These are phyloP conservation scores for Dynastes grantii DNA, from an alignment of 2,888 invertebrate genomes.

Conservation along the genomic window DNA sequence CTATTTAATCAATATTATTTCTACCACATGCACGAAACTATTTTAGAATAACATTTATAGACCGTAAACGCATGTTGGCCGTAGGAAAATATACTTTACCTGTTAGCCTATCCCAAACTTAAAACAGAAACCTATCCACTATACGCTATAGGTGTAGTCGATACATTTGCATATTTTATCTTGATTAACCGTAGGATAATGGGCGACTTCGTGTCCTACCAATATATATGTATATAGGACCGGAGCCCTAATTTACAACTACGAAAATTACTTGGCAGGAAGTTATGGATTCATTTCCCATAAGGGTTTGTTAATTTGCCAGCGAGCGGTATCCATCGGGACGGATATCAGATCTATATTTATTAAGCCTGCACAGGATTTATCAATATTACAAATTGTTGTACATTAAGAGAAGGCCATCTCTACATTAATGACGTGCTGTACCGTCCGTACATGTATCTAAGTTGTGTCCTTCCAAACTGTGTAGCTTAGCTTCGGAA, in stretches of 20 bases:
- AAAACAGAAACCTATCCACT: conserved; percentile 1
- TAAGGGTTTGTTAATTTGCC: conserved; percentile 47
- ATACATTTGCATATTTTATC: conserved; percentile 36
- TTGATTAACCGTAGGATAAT: conserved; percentile 31
- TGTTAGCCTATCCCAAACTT: background rate
- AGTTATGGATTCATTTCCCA: conserved; percentile 50
- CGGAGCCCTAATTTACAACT: conserved; percentile 27
- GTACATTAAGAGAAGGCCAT: conserved; percentile 5
- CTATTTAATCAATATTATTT: too few species aligned
- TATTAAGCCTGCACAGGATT: conserved; percentile 28
- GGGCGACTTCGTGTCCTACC: conserved; percentile 1
- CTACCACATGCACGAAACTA: too few species aligned
- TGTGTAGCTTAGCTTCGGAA: too few species aligned
- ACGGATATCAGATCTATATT: conserved; percentile 44
- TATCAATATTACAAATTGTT: conserved; percentile 36
- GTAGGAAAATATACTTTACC: too few species aligned
- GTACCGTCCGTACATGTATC: too few species aligned
- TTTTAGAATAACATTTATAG: too few species aligned
- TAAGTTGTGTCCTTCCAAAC: too few species aligned
- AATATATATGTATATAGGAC: conserved; percentile 12
- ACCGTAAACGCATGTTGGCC: too few species aligned
- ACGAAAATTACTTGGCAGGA: conserved; percentile 46
- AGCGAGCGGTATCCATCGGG: conserved; percentile 22
- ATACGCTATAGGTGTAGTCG: background rate
- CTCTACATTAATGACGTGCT: too few species aligned